phyloP scores from a whole-genome alignment of 2,888 invertebrate genomes.

The Kuschelorhynchus macadamiae region DNA sequence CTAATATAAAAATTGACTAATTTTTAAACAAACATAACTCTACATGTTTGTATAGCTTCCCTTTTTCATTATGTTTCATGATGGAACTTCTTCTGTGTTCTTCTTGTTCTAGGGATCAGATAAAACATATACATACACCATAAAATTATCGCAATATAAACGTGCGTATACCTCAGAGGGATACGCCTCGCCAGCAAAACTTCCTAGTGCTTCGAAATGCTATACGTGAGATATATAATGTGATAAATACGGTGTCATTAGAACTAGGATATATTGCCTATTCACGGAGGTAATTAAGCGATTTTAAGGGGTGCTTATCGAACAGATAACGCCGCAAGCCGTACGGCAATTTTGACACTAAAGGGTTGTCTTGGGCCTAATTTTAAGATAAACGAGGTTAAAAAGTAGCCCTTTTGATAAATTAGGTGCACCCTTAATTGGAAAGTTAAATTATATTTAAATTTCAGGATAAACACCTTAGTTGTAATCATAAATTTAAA shows the following conservation, averaged over 20 bases:
- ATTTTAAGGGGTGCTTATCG: slow-evolving; percentile 50
- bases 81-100: too few species aligned
- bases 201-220: slow-evolving; percentile 4
- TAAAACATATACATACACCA: too few species aligned
- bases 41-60: too few species aligned
- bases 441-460: slow-evolving; percentile 37
- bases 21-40: too few species aligned
- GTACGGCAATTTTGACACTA: slow-evolving; percentile 37
- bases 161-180: too few species aligned
- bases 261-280: slow-evolving; percentile 56
- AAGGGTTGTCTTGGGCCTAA: slow-evolving; percentile 40
- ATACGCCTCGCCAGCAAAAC: neutral
- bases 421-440: slow-evolving; percentile 45
- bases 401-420: slow-evolving; percentile 36
- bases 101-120: too few species aligned
- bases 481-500: too few species aligned
- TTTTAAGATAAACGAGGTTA: slow-evolving; percentile 34
- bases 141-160: too few species aligned
- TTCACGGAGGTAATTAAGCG: slow-evolving; percentile 58
- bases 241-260: slow-evolving; percentile 62
- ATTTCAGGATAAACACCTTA: neutral
- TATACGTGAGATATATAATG: slow-evolving; percentile 53
- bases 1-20: too few species aligned
- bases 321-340: slow-evolving; percentile 42
- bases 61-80: too few species aligned